Evolutionary conservation across 2,113 vertebrate genomes (phyloP).

Genomic region (Corythornis madagascariensis): DNA sequence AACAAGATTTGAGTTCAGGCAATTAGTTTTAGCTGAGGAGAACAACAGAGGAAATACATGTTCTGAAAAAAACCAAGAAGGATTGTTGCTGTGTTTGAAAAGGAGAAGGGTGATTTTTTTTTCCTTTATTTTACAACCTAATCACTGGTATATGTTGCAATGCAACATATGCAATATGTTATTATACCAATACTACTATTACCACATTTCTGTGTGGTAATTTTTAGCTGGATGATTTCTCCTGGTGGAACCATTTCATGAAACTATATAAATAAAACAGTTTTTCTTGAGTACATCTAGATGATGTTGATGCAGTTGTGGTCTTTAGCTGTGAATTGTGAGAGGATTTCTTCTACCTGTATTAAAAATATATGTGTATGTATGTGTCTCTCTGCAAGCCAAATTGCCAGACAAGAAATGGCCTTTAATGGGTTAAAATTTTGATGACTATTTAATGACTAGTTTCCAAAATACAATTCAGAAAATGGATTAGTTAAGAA

Average conservation of each 20-base stretch:
- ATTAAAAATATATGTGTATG: not conserved
- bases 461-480: not conserved
- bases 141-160: not conserved
- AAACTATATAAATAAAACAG: not conserved
- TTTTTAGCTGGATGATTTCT: constrained; percentile 44
- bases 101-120: not conserved
- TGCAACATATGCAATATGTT: not conserved
- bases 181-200: not conserved
- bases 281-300: not conserved
- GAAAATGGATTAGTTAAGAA: not conserved
- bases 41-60: not conserved
- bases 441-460: not conserved
- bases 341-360: not conserved
- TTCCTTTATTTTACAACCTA: not conserved
- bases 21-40: not conserved
- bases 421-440: not conserved
- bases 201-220: constrained; percentile 18
- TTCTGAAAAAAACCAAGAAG: not conserved
- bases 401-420: not conserved
- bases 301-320: not conserved
- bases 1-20: not conserved
- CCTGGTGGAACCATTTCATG: not conserved
- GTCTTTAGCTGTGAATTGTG: not conserved
- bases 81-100: not conserved
- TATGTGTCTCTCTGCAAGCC: not conserved